Conservation (phyloP, 2,888 invertebrate genomes). For the Cephus pulcher region DNA sequence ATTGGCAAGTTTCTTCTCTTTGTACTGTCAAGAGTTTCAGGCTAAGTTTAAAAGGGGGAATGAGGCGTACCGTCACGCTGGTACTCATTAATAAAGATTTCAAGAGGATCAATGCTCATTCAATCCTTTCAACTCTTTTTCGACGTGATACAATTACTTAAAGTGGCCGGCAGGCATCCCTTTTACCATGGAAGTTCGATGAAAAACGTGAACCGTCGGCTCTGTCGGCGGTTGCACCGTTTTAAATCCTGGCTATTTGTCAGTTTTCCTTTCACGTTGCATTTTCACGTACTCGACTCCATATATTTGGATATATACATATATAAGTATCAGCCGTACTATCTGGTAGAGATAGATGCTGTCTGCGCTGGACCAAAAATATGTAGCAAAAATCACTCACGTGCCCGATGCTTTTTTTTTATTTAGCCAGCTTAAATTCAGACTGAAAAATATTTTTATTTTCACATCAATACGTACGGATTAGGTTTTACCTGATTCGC, state of each 20-base stretch:
- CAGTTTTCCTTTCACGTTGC: conserved; percentile 31
- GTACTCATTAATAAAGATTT: background rate
- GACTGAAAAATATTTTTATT: no score
- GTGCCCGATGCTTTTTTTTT: background rate
- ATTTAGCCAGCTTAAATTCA: background rate
- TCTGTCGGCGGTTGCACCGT: conserved; percentile 38
- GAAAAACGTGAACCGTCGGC: conserved; percentile 47
- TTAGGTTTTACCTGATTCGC: background rate
- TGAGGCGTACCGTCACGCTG: background rate
- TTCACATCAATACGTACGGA: background rate
- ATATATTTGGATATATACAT: background rate
- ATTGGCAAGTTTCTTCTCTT: background rate
- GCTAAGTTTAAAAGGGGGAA: background rate
- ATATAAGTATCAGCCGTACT: background rate
- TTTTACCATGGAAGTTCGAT: conserved; percentile 33
- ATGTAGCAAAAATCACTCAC: background rate
- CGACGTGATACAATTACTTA: conserved; percentile 52
- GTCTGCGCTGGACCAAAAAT: background rate
- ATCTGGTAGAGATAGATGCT: background rate
- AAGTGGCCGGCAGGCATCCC: conserved; percentile 33
- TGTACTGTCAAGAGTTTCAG: background rate
- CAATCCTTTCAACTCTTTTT: conserved; percentile 15
- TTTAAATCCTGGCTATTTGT: conserved; percentile 49
- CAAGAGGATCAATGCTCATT: background rate
- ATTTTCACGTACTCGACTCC: conserved; percentile 5